Base-by-base conservation (phyloP, 1,140 invertebrate genomes). In the Bombus affinis region DNA sequence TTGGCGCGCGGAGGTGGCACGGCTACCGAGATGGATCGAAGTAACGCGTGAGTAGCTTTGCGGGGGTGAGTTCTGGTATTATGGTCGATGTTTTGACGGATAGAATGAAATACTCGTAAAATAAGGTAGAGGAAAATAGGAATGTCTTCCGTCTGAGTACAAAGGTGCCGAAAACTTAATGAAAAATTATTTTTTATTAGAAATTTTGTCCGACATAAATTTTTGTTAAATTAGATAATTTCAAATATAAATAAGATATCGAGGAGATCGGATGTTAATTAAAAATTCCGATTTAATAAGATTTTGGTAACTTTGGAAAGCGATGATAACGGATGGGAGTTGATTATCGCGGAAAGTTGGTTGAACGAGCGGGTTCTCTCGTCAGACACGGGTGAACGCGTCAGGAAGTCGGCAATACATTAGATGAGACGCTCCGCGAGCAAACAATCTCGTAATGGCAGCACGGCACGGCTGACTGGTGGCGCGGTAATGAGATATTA, bases 391-490 rank as follows among this genome's bases (percentile, higher is more conserved):
- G 66, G 80, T 73, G 88, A 82, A 71, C 89, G 86, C 86, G 86
- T 83, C 86, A 86, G 89, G 84, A 90, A 90, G 86, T 83, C 81
- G 78, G 81, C 93, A 94, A 94, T 94, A 92, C 92, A 94, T 94
- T 92, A 92, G 89, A 90, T 81, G 86, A 91, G 86, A 93, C 92
- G 92, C 89, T 86, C 90, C 78, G 90, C 84, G 84, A 92, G 94
- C 94, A 94, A 95, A 95, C 94, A 95, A 95, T 95, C 93, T 95
- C 94, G 94, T 95, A 95, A 95, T 95, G 94, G 94, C 93, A 93
- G 92, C 89, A 81, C 89, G 86, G 86, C 81, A 92, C 89, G 91
- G 92, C 90, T 93, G 94, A 93, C 93, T 95, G 93, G 94, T 95
- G 92, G 92, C 91, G 90, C 92, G 92, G 94, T 95, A 95, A 95